Evolutionary conservation across 2,888 invertebrate genomes (phyloP), one percentile per base, ranked within the genome.

Genomic region (Sicus ferrugineus): DNA sequence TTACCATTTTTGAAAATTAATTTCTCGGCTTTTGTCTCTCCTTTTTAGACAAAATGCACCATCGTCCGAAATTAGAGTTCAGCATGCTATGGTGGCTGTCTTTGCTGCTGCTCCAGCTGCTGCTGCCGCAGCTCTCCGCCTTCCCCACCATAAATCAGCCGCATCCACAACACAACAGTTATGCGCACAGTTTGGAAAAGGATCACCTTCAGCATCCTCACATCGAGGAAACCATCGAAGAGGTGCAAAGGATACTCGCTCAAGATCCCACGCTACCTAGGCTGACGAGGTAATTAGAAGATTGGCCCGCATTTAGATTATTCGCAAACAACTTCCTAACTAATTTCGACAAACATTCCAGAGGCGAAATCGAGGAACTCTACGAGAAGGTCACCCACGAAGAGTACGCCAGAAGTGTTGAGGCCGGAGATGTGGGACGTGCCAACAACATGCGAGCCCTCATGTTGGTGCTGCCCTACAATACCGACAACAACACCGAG

Each of bases 311-410:
- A n/a, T n/a, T n/a, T n/a, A n/a, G n/a, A n/a, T n/a, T n/a, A n/a
- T n/a, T n/a, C n/a, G n/a, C n/a, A n/a, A n/a, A n/a, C n/a, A n/a
- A n/a, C n/a, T n/a, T n/a, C n/a, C n/a, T n/a, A n/a, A n/a, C n/a
- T n/a, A n/a, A n/a, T n/a, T n/a, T n/a, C n/a, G n/a, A n/a, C n/a
- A n/a, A n/a, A n/a, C n/a, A n/a, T n/a, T 65, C 6, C 69, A 84
- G 86, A 52, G 86, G 86, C 14, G 86, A 86, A 76, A 85, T 86
- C 65, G 83, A 85, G 74, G 86, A 86, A 65, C 77, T 86, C 16
- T 85, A 86, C 74, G 85, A 86, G 70, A 84, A 85, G 76, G 86
- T 86, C 0, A 84, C 86, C 1, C 80, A 80, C 56, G 85, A 85
- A 72, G 86, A 86, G 71, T 85, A 84, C 67, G 80, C 82, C 70